These are phyloP conservation scores for Nebria salina DNA, from an alignment of 2,888 invertebrate genomes.

Conservation along the genomic window DNA sequence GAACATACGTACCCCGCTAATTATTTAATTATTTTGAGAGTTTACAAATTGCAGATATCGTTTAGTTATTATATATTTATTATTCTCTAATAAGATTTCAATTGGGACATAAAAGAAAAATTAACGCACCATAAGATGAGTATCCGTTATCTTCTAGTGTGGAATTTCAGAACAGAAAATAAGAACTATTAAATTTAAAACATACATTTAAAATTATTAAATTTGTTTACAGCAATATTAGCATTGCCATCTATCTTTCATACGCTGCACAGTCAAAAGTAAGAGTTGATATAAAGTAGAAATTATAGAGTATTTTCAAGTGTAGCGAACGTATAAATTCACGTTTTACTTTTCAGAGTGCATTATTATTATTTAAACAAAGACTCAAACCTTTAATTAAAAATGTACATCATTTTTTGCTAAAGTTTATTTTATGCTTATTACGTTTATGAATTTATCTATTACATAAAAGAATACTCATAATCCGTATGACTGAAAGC, in stretches of 20 bases:
- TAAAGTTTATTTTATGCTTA: too few species aligned
- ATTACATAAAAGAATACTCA: too few species aligned
- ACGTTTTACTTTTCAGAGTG: slow-evolving; percentile 11
- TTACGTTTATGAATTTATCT: too few species aligned
- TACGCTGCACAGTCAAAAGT: background rate
- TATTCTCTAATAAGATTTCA: too few species aligned
- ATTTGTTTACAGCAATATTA: background rate
- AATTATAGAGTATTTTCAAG: background rate
- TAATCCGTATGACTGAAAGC: too few species aligned
- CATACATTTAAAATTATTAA: background rate
- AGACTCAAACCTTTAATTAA: slow-evolving; percentile 3
- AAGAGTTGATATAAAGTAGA: background rate
- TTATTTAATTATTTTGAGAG: too few species aligned
- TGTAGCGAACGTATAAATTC: background rate
- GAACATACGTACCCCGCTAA: too few species aligned
- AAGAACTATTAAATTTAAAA: background rate
- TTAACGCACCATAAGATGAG: background rate
- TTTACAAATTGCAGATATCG: too few species aligned
- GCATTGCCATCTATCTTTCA: background rate
- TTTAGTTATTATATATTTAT: too few species aligned
- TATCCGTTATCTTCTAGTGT: background rate
- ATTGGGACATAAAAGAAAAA: background rate
- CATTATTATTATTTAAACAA: background rate
- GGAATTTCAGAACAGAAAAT: background rate
- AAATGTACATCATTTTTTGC: background rate